phyloP scores from a whole-genome alignment of 2,888 invertebrate genomes.

The Ashinkailepas kermadecensis region DNA sequence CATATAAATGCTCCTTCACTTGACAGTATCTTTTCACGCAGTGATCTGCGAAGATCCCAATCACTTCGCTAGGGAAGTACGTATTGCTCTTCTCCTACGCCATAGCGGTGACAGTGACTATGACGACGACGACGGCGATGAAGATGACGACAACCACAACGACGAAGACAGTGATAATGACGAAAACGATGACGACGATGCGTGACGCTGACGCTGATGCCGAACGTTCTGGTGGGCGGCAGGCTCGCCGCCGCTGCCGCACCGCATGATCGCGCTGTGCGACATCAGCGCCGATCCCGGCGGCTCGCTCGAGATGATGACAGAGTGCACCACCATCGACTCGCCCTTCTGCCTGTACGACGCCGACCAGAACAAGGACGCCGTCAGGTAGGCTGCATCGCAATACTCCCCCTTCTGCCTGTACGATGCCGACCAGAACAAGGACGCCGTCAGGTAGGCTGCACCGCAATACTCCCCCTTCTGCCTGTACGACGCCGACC shows the following conservation, averaged over 20 bases:
- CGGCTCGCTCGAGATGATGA: constrained; percentile 98
- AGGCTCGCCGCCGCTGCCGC: constrained; percentile 75
- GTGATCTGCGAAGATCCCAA: too few relatives aligned
- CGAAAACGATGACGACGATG: too few relatives aligned
- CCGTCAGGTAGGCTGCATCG: constrained; percentile 57
- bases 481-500: constrained; percentile 95
- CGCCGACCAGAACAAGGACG: constrained; percentile 94
- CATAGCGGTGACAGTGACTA: too few relatives aligned
- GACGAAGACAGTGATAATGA: too few relatives aligned
- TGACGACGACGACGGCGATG: too few relatives aligned
- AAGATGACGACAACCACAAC: too few relatives aligned
- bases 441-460: constrained; percentile 75
- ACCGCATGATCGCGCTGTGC: constrained; percentile 84
- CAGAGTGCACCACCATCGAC: constrained; percentile 98
- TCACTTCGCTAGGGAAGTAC: too few relatives aligned
- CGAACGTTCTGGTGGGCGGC: background rate
- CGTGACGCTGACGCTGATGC: too few relatives aligned
- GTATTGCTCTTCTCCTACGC: too few relatives aligned
- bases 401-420: constrained; percentile 94
- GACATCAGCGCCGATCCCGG: constrained; percentile 99
- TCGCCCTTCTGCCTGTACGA: constrained; percentile 99
- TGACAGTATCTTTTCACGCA: too few relatives aligned
- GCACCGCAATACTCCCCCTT: constrained; percentile 77
- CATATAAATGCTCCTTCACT: too few relatives aligned
- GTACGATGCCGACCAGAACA: constrained; percentile 96